phyloP scores from a whole-genome alignment of 2,113 vertebrate species.

The Pseudorectes ferrugineus region DNA sequence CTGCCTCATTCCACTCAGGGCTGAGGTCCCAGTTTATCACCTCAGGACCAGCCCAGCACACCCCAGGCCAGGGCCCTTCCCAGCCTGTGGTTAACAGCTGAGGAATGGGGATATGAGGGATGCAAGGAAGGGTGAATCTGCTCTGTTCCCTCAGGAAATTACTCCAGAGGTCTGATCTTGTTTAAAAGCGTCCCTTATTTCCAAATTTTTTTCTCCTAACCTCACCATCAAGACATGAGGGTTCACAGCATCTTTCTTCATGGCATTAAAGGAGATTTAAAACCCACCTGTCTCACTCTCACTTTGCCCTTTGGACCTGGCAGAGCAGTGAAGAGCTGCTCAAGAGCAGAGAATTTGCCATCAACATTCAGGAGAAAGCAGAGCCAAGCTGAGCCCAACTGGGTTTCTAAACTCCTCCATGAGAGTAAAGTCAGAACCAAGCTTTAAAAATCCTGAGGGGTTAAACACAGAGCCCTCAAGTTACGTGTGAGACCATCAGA shows the following conservation, averaged over 20 bases:
- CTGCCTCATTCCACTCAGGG: neutral
- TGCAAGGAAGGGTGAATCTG: neutral
- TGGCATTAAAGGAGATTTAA: neutral
- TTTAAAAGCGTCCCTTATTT: neutral
- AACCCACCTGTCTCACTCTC: neutral
- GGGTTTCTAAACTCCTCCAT: neutral
- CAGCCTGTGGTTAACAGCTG: neutral
- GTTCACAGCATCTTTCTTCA: neutral
- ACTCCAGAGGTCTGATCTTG: neutral
- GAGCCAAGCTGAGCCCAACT: neutral
- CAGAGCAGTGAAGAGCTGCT: neutral
- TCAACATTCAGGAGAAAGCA: neutral
- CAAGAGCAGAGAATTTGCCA: neutral
- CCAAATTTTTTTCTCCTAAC: neutral
- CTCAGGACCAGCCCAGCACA: neutral
- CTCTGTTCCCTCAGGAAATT: neutral
- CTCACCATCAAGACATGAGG: neutral
- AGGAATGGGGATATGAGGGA: neutral
- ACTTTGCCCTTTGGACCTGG: neutral
- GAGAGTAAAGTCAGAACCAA: neutral
- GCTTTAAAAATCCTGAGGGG: neutral
- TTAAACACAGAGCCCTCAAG: neutral
- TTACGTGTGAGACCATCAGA: neutral
- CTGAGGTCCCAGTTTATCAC: neutral
- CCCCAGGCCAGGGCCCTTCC: neutral